These are phyloP conservation scores for Rhopalosiphum nymphaeae DNA, from an alignment of 2,888 invertebrate genomes.

Conservation along the genomic window DNA sequence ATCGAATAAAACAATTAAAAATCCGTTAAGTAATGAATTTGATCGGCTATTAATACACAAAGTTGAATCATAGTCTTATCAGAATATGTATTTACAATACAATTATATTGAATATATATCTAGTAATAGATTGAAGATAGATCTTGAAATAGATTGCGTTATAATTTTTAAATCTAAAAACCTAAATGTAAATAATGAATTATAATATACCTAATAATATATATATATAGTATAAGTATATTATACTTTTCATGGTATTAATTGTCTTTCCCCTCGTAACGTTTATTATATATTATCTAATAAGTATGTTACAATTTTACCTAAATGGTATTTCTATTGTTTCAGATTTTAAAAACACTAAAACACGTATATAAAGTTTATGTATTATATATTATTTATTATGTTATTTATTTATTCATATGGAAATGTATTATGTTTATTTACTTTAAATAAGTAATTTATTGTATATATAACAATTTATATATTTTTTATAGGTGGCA, in stretches of 20 bases:
- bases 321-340: neutral
- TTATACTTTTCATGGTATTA: neutral
- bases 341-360: neutral
- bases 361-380: neutral
- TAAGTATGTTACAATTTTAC: neutral
- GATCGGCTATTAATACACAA: neutral
- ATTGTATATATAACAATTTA: neutral
- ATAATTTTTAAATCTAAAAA: neutral
- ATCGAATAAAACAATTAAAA: neutral
- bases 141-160: neutral
- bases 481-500: slow-evolving; percentile 34
- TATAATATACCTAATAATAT: too few species aligned
- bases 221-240: too few species aligned
- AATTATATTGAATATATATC: neutral
- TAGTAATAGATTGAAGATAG: too few species aligned
- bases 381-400: neutral
- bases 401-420: neutral
- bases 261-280: neutral
- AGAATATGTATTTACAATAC: neutral
- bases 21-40: neutral
- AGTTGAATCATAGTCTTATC: neutral
- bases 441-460: neutral
- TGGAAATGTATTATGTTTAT: neutral
- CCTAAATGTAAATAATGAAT: neutral
- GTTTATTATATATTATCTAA: too few species aligned